A percentile compares a stretch with the other conserved stretches of the same genome.
phyloP scores from a whole-genome alignment of 2,888 invertebrate genomes.

The Ypsolopha scabrella region DNA sequence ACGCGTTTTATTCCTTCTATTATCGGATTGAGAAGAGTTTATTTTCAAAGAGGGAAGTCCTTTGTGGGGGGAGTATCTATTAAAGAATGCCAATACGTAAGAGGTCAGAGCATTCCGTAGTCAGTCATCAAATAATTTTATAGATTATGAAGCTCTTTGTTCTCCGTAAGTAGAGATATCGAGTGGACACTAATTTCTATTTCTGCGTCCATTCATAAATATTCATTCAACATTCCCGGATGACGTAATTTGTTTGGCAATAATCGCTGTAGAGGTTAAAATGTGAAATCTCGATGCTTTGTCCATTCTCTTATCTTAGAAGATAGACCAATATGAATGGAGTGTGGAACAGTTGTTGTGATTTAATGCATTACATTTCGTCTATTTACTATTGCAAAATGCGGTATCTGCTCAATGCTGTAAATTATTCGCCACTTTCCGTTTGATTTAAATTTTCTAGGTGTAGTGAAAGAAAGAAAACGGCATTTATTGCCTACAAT shows the following conservation, averaged over 20 bases:
- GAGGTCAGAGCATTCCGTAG: not conserved
- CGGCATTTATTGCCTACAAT: no score
- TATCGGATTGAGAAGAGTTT: no score
- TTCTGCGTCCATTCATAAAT: not conserved
- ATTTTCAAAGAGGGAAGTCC: no score
- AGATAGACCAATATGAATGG: slow-evolving; percentile 1
- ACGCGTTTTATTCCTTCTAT: no score
- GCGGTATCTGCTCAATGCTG: not conserved
- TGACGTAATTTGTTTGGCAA: slow-evolving; percentile 1
- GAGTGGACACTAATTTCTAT: not conserved
- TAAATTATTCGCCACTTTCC: no score
- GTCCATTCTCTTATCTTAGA: not conserved
- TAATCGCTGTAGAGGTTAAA: slow-evolving; percentile 1
- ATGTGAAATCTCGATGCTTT: not conserved
- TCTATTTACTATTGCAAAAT: not conserved
- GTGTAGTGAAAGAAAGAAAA: no score
- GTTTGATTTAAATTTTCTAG: no score
- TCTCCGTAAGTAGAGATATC: no score
- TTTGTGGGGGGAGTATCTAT: no score
- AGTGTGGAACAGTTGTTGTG: not conserved
- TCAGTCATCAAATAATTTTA: no score
- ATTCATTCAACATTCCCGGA: not conserved
- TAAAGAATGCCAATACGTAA: no score
- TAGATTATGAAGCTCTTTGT: no score
- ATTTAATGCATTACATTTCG: not conserved